Evolutionary conservation across 2,797 vertebrate genomes (phyloP).

Genomic region (Ispidina lecontei): DNA sequence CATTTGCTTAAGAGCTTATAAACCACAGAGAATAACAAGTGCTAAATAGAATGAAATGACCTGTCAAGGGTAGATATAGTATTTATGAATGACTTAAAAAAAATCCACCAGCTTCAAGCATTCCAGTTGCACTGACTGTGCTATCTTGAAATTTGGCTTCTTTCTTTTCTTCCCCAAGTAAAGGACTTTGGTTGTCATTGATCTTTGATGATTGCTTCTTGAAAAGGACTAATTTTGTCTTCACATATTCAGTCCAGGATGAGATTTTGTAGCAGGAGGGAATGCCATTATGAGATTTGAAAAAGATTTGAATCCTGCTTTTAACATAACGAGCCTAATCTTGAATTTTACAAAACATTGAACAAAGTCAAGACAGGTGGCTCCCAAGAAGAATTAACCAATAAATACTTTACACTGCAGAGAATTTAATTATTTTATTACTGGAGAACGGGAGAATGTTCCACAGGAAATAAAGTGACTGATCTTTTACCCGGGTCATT

Average conservation of each 20-base stretch:
- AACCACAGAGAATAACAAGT: constrained; percentile 65
- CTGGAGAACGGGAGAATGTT: background rate
- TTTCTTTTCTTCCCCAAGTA: background rate
- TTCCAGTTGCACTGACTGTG: background rate
- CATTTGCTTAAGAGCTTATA: constrained; percentile 76
- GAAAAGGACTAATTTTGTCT: constrained; percentile 34
- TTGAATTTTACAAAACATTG: constrained; percentile 42
- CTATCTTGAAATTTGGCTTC: constrained; percentile 25
- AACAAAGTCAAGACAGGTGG: constrained; percentile 19
- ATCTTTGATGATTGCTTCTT: constrained; percentile 51
- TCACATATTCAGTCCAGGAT: background rate
- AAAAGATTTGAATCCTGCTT: background rate
- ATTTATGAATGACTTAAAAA: constrained; percentile 66
- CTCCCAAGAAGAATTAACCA: background rate
- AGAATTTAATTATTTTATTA: constrained; percentile 25
- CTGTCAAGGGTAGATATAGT: constrained; percentile 57
- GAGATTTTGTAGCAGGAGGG: background rate
- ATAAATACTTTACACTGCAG: background rate
- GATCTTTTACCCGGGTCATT: background rate
- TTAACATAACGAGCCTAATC: background rate
- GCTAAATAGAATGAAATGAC: constrained; percentile 72
- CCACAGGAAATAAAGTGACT: background rate
- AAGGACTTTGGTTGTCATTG: constrained; percentile 33
- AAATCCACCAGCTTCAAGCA: constrained; percentile 11
- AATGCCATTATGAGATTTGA: background rate